Evolutionary conservation across 2,888 invertebrate genomes (phyloP).

Genomic region (Drosophila longiperda): DNA sequence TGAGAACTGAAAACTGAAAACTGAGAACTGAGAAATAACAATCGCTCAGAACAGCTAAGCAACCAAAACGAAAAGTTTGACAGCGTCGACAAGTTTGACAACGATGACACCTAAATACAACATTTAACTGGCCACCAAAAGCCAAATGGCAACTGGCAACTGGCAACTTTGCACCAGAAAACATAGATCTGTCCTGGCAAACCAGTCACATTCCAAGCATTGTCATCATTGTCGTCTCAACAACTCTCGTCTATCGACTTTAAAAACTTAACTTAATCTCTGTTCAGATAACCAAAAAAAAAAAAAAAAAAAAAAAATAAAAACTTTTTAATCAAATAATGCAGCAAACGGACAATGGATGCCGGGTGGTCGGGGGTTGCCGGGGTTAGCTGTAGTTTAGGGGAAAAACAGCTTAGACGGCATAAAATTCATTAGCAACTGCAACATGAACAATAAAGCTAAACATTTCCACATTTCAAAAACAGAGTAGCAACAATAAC

Average conservation of each 20-base stretch:
- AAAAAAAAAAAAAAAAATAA: not conserved
- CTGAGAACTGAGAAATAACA: not conserved
- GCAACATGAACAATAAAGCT: conserved; percentile 22
- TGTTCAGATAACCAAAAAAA: conserved; percentile 12
- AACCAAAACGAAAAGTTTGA: conserved; percentile 20
- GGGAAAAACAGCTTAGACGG: not conserved
- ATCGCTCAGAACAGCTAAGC: conserved; percentile 18
- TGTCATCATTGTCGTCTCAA: conserved; percentile 23
- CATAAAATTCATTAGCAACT: conserved; percentile 43
- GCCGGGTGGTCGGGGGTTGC: not conserved
- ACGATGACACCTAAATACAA: conserved; percentile 27
- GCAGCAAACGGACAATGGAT: not conserved
- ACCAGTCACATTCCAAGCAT: conserved; percentile 22
- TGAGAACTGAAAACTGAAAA: not conserved
- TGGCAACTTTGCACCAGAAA: conserved; percentile 4
- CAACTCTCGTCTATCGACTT: conserved; percentile 35
- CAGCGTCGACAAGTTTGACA: conserved; percentile 36
- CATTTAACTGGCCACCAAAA: conserved; percentile 23
- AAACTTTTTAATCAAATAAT: conserved; percentile 67
- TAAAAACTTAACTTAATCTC: conserved; percentile 27
- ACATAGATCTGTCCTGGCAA: not conserved
- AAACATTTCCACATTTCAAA: conserved; percentile 1
- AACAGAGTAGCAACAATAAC: not conserved
- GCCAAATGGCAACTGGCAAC: conserved; percentile 1
- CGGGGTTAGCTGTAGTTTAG: not conserved